Percentiles rank a stretch among this genome's conserved stretches.
Conservation (phyloP, 2,888 invertebrate genomes). For the Seira ritae region DNA sequence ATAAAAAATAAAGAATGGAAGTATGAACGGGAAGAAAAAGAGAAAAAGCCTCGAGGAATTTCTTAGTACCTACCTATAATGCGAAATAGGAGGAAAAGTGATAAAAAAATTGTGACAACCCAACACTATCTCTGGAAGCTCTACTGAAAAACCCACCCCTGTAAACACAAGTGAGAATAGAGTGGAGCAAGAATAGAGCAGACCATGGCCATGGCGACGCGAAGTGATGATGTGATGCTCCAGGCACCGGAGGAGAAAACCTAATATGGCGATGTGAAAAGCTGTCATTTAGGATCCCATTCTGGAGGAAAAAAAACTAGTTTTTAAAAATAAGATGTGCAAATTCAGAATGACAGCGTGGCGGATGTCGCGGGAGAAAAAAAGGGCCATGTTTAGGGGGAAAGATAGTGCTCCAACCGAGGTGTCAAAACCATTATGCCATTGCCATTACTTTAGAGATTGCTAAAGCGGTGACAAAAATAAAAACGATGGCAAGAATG, state of each 20-base stretch:
- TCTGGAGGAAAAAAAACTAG: neutral
- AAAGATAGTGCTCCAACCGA: slow-evolving; percentile 30
- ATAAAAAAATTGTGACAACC: slow-evolving; percentile 55
- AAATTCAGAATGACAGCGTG: slow-evolving; percentile 53
- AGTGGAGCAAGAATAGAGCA: too few relatives aligned
- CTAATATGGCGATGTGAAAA: slow-evolving; percentile 15
- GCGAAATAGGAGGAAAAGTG: slow-evolving; percentile 26
- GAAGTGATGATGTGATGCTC: neutral
- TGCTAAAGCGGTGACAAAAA: too few relatives aligned
- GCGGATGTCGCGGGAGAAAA: slow-evolving; percentile 21
- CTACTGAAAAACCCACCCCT: neutral
- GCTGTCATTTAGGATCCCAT: slow-evolving; percentile 9
- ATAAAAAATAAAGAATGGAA: neutral
- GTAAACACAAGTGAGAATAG: neutral
- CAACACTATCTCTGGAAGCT: slow-evolving; percentile 27
- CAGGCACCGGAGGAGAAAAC: slow-evolving; percentile 20
- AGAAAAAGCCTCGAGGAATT: slow-evolving; percentile 39
- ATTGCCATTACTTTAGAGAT: too few relatives aligned
- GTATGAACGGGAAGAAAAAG: neutral
- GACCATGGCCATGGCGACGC: neutral
- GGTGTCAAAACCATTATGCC: slow-evolving; percentile 40
- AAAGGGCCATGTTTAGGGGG: neutral
- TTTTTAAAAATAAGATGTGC: slow-evolving; percentile 39
- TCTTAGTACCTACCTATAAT: neutral
- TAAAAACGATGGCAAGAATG: too few relatives aligned